A percentile compares a stretch with the other conserved stretches of the same genome.
phyloP scores from a whole-genome alignment of 2,888 invertebrate species.

The Dichetophora obliterata region DNA sequence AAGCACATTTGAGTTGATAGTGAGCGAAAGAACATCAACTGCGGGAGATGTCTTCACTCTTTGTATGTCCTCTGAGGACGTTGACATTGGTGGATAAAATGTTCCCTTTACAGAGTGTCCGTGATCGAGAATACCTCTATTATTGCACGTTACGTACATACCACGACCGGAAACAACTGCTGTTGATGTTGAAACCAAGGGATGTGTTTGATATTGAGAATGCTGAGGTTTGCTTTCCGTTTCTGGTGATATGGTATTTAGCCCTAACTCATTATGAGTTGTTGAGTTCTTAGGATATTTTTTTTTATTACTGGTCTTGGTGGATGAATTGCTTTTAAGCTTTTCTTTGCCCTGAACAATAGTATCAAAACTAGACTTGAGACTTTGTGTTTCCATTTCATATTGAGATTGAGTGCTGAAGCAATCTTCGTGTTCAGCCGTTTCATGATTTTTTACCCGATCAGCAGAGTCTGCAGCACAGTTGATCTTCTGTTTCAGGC shows the following conservation, averaged over 20 bases:
- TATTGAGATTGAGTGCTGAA: constrained; percentile 32
- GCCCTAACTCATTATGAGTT: constrained; percentile 23
- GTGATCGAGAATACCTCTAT: constrained; percentile 84
- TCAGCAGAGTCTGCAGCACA: constrained; percentile 61
- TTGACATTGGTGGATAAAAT: constrained; percentile 89
- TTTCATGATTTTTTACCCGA: constrained; percentile 63
- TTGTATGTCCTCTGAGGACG: constrained; percentile 71
- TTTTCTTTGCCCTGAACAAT: background rate
- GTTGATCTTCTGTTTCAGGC: constrained; percentile 59
- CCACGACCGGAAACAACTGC: constrained; percentile 88
- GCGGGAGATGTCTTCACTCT: background rate
- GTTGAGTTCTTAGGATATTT: constrained; percentile 28
- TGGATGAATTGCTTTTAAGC: background rate
- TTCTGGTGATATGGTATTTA: constrained; percentile 18
- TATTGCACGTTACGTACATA: constrained; percentile 87
- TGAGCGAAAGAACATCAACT: constrained; percentile 6
- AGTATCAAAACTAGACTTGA: constrained; percentile 18
- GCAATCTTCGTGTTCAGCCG: constrained; percentile 57
- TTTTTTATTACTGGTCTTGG: constrained; percentile 23
- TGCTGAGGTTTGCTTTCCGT: constrained; percentile 36
- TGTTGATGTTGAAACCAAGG: constrained; percentile 66
- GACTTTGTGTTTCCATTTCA: background rate
- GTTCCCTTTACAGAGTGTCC: constrained; percentile 89
- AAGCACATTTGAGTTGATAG: constrained; percentile 19
- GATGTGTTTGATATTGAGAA: constrained; percentile 59